A percentile compares a stretch with the other conserved stretches of the same genome.
phyloP scores from a whole-genome alignment of 2,797 vertebrate species.

The Chloroceryle amazona region DNA sequence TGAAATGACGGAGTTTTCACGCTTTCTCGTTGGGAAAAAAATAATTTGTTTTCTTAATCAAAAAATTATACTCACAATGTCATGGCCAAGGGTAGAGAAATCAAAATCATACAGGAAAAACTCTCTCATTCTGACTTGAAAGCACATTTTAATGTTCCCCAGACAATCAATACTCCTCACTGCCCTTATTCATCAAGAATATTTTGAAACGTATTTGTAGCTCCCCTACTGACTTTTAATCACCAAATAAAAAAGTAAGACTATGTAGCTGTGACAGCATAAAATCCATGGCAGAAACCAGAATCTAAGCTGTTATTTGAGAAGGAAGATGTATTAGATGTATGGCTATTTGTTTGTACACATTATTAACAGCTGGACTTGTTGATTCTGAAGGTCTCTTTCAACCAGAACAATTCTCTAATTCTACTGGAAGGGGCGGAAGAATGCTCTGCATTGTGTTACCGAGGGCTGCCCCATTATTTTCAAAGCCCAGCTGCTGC shows the following conservation, averaged over 20 bases:
- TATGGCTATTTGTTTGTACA: not conserved
- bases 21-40: not conserved
- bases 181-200: not conserved
- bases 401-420: not conserved
- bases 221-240: not conserved
- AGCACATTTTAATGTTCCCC: not conserved
- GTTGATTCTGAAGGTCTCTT: not conserved
- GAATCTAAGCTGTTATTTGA: not conserved
- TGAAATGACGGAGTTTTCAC: not conserved
- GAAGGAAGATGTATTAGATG: not conserved
- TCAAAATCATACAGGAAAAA: not conserved
- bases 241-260: not conserved
- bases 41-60: not conserved
- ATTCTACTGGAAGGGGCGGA: not conserved
- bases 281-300: not conserved
- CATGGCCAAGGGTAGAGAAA: not conserved
- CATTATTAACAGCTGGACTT: not conserved
- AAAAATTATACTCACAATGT: not conserved
- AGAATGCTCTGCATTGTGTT: not conserved
- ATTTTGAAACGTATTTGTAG: not conserved
- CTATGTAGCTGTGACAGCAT: not conserved
- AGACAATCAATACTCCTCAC: not conserved
- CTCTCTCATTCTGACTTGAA: not conserved
- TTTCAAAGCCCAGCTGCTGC: not conserved
- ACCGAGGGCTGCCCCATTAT: not conserved